A percentile compares a stretch with the other conserved stretches of the same genome.
Evolutionary conservation across 2,797 vertebrate genomes (phyloP).

Genomic region (Cercopithecus neglectus): DNA sequence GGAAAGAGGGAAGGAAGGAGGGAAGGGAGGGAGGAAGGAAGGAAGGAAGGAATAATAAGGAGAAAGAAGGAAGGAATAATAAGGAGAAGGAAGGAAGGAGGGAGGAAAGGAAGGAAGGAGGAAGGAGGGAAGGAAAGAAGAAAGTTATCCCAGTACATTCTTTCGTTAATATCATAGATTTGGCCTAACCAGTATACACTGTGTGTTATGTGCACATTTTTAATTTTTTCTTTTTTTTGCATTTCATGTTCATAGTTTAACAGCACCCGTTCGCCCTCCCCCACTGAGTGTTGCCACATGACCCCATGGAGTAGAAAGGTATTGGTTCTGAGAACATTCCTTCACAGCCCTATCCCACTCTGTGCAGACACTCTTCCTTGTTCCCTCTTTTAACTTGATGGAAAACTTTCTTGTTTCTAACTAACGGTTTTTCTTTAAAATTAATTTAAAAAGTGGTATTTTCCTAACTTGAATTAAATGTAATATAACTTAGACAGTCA

Average conservation of each 20-base stretch:
- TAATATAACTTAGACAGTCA: slow-evolving; percentile 7
- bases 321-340: slow-evolving; percentile 85
- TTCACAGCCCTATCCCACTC: slow-evolving; percentile 77
- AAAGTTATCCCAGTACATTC: neutral
- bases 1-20: no score
- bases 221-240: slow-evolving; percentile 83
- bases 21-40: rapidly evolving
- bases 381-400: slow-evolving; percentile 82
- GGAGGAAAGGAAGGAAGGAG: no score
- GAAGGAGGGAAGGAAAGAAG: neutral
- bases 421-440: slow-evolving; percentile 60
- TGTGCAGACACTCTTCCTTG: slow-evolving; percentile 78
- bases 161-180: slow-evolving; percentile 33
- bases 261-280: slow-evolving; percentile 94
- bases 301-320: slow-evolving; percentile 99
- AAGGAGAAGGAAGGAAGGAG: no score
- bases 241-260: slow-evolving; percentile 94
- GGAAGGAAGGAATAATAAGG: no score
- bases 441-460: slow-evolving; percentile 56
- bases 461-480: slow-evolving; percentile 69
- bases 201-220: slow-evolving; percentile 80
- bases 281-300: slow-evolving; percentile 98
- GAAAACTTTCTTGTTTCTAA: slow-evolving; percentile 4
- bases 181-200: slow-evolving; percentile 69
- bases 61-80: no score